Evolutionary conservation across 2,888 invertebrate genomes (phyloP), one percentile per base, ranked within the genome.

Genomic region (Philhelius pedissequus): DNA sequence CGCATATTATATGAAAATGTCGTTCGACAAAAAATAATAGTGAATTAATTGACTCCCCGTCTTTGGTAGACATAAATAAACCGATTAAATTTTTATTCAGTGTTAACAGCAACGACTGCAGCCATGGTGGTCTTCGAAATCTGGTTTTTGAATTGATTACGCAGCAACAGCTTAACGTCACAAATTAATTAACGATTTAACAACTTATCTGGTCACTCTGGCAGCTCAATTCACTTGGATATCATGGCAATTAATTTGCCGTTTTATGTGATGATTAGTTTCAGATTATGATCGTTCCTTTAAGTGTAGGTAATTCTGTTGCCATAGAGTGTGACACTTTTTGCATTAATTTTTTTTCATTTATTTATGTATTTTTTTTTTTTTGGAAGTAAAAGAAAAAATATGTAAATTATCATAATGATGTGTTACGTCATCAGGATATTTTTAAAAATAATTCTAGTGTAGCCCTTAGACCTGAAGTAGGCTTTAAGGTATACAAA

Each of bases 121-220:
- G 38, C 60, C 70, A 43, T 68, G 84, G 84, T 84, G 80, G 84
- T 79, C 80, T 45, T 13, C 75, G 43, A 68, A 84, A 80, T 84
- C 84, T 76, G 84, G 84, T 84, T 84, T 84, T 40, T 9, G 84
- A 80, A 84, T 84, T 84, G 84, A 84, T 84, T 80, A 80, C 84
- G 84, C 80, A 80, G 84, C 84, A 84, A 80, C 84, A 80, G 84
- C 84, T 84, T 84, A 80, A 84, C 60, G 84, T 84, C 84, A 79
- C 84, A 80, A 84, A 84, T 84, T 84, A 80, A 84, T 80, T 84
- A 84, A 80, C 80, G 84, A 84, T 80, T 84, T 84, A 84, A 84
- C 84, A 84, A 84, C 84, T 84, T 84, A 84, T 84, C 84, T 84
- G 84, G 70, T 84, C 80, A 84, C 79, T 71, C 70, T 80, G 84